Percentiles rank a stretch among this genome's conserved stretches.
Evolutionary conservation across 1,140 invertebrate species (phyloP).

Genomic region (Eciton burchellii): DNA sequence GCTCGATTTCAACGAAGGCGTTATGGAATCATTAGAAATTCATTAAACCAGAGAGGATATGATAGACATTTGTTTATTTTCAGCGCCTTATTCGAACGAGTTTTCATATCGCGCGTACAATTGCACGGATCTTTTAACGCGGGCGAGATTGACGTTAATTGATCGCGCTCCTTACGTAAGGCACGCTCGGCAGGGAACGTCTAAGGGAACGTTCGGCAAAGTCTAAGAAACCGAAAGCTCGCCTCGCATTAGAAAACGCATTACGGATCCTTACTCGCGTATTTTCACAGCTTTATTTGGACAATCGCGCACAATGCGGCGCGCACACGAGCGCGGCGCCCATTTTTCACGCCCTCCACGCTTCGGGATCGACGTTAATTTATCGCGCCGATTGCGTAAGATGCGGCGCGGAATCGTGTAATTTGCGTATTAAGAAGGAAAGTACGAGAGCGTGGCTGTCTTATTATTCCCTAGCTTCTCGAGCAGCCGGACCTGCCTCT

Average conservation of each 20-base stretch:
- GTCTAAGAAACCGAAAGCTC: conserved; percentile 17
- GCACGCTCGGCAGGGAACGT: background rate
- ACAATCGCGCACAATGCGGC: conserved; percentile 19
- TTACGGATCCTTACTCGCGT: conserved; percentile 28
- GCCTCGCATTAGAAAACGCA: conserved; percentile 18
- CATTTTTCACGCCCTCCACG: conserved; percentile 23
- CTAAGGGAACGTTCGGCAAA: conserved; percentile 11
- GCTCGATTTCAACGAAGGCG: background rate
- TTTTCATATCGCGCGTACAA: conserved; percentile 23
- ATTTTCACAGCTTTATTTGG: conserved; percentile 47
- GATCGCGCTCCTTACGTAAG: conserved; percentile 39
- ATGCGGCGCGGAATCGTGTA: conserved; percentile 39
- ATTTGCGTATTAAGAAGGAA: conserved; percentile 67
- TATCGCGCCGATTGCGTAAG: conserved; percentile 34
- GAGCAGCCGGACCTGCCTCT: background rate
- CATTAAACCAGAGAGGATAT: conserved; percentile 35
- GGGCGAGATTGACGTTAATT: conserved; percentile 49
- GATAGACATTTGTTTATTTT: conserved; percentile 52
- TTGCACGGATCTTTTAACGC: conserved; percentile 15
- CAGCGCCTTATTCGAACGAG: background rate
- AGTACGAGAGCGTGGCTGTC: conserved; percentile 59
- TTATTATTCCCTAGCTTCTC: conserved; percentile 53
- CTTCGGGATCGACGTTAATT: conserved; percentile 36
- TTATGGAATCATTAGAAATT: conserved; percentile 20
- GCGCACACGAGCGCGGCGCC: background rate